Percentiles rank a stretch among this genome's conserved stretches.
These are phyloP conservation scores for Muschampia plurimacula DNA, from an alignment of 2,888 invertebrate genomes.

Conservation along the genomic window DNA sequence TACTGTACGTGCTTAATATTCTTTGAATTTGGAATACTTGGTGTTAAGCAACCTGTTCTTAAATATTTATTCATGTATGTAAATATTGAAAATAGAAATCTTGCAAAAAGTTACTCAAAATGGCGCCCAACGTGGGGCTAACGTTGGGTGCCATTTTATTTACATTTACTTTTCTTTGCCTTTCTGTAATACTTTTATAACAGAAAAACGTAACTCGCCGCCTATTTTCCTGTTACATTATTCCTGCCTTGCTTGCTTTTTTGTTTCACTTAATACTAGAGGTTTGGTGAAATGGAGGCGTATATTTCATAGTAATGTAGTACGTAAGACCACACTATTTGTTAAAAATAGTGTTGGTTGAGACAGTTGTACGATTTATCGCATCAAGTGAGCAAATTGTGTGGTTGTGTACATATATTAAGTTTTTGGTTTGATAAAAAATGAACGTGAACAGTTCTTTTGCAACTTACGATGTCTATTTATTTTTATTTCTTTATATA, in stretches of 20 bases:
- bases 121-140: conserved; percentile 3
- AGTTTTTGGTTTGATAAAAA: not conserved
- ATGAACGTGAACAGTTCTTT: not conserved
- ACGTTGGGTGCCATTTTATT: conserved; percentile 10
- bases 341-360: conserved; percentile 14
- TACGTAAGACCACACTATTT: conserved; percentile 11
- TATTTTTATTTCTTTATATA: no score
- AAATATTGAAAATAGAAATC: not conserved
- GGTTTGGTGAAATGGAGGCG: conserved; percentile 15
- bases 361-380: conserved; percentile 13
- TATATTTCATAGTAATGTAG: conserved; percentile 21
- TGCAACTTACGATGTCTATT: no score
- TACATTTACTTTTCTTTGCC: not conserved
- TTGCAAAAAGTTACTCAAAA: not conserved
- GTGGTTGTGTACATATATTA: not conserved
- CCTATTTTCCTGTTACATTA: conserved; percentile 34
- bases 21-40: not conserved
- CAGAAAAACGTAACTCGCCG: conserved; percentile 19
- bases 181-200: conserved; percentile 33
- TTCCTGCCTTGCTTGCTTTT: conserved; percentile 27
- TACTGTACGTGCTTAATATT: not conserved
- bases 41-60: not conserved
- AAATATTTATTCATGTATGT: no score
- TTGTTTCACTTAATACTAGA: conserved; percentile 18
- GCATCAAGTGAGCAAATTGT: not conserved